Evolutionary conservation across 2,113 vertebrate genomes (phyloP).

Genomic region (Corvus hawaiiensis): DNA sequence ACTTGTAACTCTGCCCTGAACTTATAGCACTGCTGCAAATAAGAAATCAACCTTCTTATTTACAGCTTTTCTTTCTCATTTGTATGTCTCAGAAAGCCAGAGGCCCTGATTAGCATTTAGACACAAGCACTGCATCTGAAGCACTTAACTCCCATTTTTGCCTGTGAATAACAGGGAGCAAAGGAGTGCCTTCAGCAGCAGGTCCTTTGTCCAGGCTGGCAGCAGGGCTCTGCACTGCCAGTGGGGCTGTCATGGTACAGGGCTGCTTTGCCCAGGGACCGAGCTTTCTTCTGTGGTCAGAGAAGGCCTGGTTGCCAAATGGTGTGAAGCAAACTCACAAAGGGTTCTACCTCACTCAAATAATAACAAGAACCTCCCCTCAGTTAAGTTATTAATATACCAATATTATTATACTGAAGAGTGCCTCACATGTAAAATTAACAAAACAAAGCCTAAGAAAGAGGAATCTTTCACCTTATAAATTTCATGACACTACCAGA

Average conservation of each 20-base stretch:
- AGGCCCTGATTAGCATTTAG: neutral
- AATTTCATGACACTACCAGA: neutral
- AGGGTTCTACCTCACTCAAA: neutral
- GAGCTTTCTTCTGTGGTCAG: fast-evolving
- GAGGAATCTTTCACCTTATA: neutral
- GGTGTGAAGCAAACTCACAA: neutral
- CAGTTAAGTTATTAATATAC: neutral
- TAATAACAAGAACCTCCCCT: neutral
- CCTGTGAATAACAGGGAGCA: fast-evolving
- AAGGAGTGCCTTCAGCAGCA: neutral
- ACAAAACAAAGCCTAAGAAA: neutral
- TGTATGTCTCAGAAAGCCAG: neutral
- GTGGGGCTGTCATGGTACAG: neutral
- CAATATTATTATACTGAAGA: neutral
- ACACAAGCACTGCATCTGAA: neutral
- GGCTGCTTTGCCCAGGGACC: neutral
- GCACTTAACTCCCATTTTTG: neutral
- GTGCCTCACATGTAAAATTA: neutral
- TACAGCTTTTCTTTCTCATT: neutral
- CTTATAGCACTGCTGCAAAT: neutral
- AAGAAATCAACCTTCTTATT: neutral
- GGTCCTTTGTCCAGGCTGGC: neutral
- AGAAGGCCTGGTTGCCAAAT: neutral
- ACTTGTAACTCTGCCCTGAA: neutral
- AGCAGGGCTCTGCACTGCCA: neutral